These are phyloP conservation scores for Tetrao urogallus DNA, from an alignment of 2,113 vertebrate species.

Conservation along the genomic window DNA sequence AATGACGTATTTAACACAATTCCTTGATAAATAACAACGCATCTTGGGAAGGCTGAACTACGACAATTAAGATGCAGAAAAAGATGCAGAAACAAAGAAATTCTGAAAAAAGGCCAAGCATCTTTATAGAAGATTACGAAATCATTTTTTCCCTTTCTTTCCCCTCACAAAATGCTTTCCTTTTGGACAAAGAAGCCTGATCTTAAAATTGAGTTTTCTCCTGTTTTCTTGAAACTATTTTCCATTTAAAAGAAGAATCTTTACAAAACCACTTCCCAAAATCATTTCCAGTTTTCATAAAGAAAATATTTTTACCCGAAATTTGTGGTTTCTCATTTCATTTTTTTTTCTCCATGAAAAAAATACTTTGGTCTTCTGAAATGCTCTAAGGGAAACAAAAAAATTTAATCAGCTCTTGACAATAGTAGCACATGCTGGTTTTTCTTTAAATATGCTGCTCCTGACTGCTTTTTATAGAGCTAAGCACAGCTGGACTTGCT, in stretches of 20 bases:
- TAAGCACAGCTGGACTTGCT: background rate
- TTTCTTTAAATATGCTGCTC: background rate
- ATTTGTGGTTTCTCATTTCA: constrained; percentile 14
- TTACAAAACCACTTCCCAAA: constrained; percentile 7
- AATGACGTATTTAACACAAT: constrained; percentile 37
- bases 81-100: background rate
- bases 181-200: background rate
- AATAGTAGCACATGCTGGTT: background rate
- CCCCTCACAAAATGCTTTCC: background rate
- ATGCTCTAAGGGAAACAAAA: background rate
- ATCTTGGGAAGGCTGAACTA: background rate
- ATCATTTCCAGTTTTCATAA: constrained; percentile 18
- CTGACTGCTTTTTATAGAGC: background rate
- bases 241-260: background rate
- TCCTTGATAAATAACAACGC: background rate
- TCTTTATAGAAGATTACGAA: constrained; percentile 1
- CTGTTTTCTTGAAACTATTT: constrained; percentile 6
- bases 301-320: constrained; percentile 22
- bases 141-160: background rate
- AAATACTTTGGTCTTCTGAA: constrained; percentile 23
- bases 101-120: background rate
- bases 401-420: background rate
- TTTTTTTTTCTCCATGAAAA: background rate
- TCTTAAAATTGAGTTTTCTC: background rate
- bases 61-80: background rate